Evolutionary conservation across 2,113 vertebrate species (phyloP), one percentile per base, ranked within the genome.

Genomic region (Brachypteracias leptosomus): DNA sequence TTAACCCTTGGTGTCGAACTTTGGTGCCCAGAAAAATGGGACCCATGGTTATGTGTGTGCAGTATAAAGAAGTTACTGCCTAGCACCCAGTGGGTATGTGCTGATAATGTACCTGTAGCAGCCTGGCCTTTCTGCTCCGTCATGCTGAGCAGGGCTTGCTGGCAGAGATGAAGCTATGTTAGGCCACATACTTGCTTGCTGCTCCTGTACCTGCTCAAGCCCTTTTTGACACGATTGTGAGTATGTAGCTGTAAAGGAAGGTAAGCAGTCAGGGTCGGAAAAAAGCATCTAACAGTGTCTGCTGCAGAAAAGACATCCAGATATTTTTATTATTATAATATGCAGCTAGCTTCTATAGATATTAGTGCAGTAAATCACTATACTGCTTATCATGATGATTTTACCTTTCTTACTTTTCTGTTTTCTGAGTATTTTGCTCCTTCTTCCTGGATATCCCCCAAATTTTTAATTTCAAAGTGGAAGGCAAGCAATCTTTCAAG

Each of bases 31-130:
- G 40, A 36, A 78, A 86, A 61, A 55, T 42, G 29, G 29, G 47
- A 24, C 40, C 33, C 85, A 0, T 51, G 46, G 10, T 31, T 31
- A 14, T 15, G 28, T 15, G 8, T 54, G 46, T 40, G 25, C 40
- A 74, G 9, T 4, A 7, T 10, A 35, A 49, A 36, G 74, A 54
- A 81, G 55, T 66, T 47, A 11, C 49, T 2, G 3, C 40, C 14
- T 46, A 29, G 42, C 74, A 28, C 12, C 25, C 47, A 0, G 2
- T 42, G 55, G 20, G 12, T 29, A 10, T 0, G 0, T 38, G 46
- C 42, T 88, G 75, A 8, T 90, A 28, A 14, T 0, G 2, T 21
- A 31, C 24, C 38, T 77, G 38, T 0, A 2, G 44, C 63, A 93
- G 38, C 67, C 33, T 88, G 63, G 73, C 29, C 47, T 89, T 59